Percentiles rank a stretch among this genome's conserved stretches.
These are phyloP conservation scores for Cenopis cana DNA, from an alignment of 2,888 invertebrate species.

Conservation along the genomic window DNA sequence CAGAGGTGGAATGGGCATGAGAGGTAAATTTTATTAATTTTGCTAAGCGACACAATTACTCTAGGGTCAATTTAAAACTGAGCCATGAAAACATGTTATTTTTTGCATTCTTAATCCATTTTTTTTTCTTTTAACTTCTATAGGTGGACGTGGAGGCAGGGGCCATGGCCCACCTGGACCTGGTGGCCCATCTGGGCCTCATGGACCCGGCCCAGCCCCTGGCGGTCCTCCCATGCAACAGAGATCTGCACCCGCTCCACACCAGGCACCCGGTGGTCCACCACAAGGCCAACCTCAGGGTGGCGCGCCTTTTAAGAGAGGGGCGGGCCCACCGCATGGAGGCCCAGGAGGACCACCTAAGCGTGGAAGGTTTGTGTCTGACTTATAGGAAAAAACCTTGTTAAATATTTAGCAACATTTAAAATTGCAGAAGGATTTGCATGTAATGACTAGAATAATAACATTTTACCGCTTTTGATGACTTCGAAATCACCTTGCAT, in stretches of 20 bases:
- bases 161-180: slow-evolving; percentile 61
- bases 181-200: slow-evolving; percentile 45
- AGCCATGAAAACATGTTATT: no score
- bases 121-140: no score
- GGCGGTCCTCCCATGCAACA: slow-evolving; percentile 51
- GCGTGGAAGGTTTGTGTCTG: slow-evolving; percentile 67
- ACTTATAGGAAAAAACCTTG: not conserved
- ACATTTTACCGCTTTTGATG: no score
- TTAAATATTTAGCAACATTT: not conserved
- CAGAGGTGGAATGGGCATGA: slow-evolving; percentile 78
- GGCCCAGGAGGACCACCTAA: slow-evolving; percentile 76
- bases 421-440: no score
- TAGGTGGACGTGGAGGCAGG: slow-evolving; percentile 63
- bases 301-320: slow-evolving; percentile 66
- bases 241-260: slow-evolving; percentile 53
- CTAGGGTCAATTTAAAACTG: no score
- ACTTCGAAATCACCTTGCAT: no score
- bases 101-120: not conserved
- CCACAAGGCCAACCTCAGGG: slow-evolving; percentile 51
- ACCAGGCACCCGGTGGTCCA: slow-evolving; percentile 49
- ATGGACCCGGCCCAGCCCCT: slow-evolving; percentile 49
- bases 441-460: no score
- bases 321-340: slow-evolving; percentile 69
- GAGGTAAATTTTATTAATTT: slow-evolving; percentile 60
- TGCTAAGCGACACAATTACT: not conserved